Base-by-base conservation (phyloP, 1,140 invertebrate species). In the Ephestia elutella region DNA sequence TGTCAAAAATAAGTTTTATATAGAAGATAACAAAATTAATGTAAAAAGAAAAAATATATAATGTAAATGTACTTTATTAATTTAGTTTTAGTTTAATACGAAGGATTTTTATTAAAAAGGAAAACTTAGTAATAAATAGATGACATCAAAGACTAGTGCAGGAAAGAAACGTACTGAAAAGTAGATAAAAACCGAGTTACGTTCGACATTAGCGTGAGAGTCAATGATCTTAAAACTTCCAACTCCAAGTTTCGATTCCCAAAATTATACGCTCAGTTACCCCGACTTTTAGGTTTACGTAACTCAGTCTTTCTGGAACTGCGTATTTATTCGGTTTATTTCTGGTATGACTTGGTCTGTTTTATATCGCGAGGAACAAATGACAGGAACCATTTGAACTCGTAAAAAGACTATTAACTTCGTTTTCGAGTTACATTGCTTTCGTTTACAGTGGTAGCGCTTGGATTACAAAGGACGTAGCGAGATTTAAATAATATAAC, bases 251-350 rank as follows among this genome's bases (percentile, higher is more conserved):
- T 32, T 44, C n/a, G 38, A 44, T 44, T 44, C 38, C 4, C 38
- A 15, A 38, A 38, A 7, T 38, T 44, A 15, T 44, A 17, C 15
- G 38, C 38, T 44, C 7, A 44, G 38, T 44, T 44, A 15, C 38
- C 15, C 13, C 38, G 38, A 44, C 38, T 44, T 44, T 44, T 44
- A 44, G 10, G n/a, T 44, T 44, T 44, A n/a, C 13, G 13, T 44
- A 11, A 38, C 32, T 44, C 38, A 44, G 13, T 15, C 1, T 44
- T 44, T 44, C 38, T 9, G 38, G 38, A 44, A 44, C 13, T 15
- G n/a, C 38, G 38, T 44, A 44, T 44, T 44, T 44, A 44, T 44
- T 44, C 15, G 38, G 38, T 44, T 44, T 44, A 44, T 44, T 44
- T 44, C 38, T 44, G 38, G 38, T 44, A 44, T 44, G 38, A 44